Conservation (phyloP, 2,113 vertebrate genomes). For the Hiodon tergisus region DNA sequence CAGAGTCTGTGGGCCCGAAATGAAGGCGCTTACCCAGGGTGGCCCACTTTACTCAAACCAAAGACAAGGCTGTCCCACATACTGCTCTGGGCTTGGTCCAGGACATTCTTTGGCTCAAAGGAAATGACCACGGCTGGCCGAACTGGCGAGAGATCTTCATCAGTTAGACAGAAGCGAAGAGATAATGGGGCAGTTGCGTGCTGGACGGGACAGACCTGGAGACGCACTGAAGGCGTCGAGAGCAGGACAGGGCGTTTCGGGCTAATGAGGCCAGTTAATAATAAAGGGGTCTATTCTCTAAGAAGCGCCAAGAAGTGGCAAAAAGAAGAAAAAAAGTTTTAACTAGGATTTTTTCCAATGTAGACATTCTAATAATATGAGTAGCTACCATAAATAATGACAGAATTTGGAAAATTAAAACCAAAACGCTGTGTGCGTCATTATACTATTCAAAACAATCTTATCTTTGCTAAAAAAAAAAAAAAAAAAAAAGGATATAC, state of each 20-base stretch:
- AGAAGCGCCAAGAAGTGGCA: not conserved
- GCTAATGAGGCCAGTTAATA: not conserved
- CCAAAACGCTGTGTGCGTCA: too few species aligned
- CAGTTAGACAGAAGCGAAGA: slow-evolving; percentile 30
- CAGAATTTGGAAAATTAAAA: too few species aligned
- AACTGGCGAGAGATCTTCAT: slow-evolving; percentile 10
- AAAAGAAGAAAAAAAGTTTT: not conserved
- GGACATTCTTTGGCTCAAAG: slow-evolving; percentile 15
- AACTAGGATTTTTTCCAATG: not conserved
- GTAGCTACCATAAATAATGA: too few species aligned
- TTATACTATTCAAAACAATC: too few species aligned
- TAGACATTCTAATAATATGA: too few species aligned
- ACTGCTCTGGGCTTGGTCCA: not conserved
- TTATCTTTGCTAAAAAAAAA: too few species aligned
- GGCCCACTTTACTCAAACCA: not conserved
- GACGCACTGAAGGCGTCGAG: not conserved
- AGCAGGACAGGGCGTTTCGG: not conserved
- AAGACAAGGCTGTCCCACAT: not conserved
- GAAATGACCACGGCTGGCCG: slow-evolving; percentile 15
- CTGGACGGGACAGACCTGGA: not conserved
- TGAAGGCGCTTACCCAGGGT: not conserved
- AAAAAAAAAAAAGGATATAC: too few species aligned
- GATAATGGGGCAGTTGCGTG: slow-evolving; percentile 4
- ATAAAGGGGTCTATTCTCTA: not conserved
- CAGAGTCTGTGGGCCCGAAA: not conserved